Base-by-base conservation (phyloP, 1,140 invertebrate species). In the Drosophila rhopaloa region DNA sequence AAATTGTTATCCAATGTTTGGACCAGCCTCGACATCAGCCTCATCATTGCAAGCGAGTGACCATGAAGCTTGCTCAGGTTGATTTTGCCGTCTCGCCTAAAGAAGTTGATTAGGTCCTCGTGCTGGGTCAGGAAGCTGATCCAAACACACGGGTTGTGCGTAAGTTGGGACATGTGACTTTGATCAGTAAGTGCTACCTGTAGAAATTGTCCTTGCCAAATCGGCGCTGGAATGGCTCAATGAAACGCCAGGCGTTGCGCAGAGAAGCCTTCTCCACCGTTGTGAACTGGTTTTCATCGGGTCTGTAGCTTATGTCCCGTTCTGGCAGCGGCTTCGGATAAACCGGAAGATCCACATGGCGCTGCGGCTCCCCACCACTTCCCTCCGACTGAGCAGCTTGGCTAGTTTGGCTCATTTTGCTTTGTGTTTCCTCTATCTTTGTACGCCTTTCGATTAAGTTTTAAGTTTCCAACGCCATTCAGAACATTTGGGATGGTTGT, bases 131-230 rank as follows among this genome's bases (percentile, higher is more conserved):
- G 35, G 44, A 76, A 76, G 0, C 73, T 76, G 13, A 1, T 0
- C 6, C n/a, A 19, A 9, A 24, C 7, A 11, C 19, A 9, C 14
- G 4, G 8, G 1, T 2, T 14, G 9, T 38, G 4, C 0, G 9
- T 5, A 13, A n/a, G 8, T 13, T 0, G 0, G 0, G n/a, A 38
- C 40, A 5, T 4, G 4, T 6, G 5, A 5, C 29, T 1, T 11
- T n/a, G 16, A 51, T 32, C 29, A 35, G 8, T 14, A 1, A 46
- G 5, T 3, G 5, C 7, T 55, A 79, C 67, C 41, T 65, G 44
- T 58, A 79, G 43, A 79, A 79, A 19, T 50, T 79, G 0, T 79
- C 54, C 44, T 72, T 71, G 19, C 76, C 76, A 43, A 65, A 79
- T 11, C 76, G 76, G 0, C 76, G 66, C 58, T 63, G 58, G 6